Conservation (phyloP, 2,113 vertebrate genomes). For the Oceanodroma tethys region DNA sequence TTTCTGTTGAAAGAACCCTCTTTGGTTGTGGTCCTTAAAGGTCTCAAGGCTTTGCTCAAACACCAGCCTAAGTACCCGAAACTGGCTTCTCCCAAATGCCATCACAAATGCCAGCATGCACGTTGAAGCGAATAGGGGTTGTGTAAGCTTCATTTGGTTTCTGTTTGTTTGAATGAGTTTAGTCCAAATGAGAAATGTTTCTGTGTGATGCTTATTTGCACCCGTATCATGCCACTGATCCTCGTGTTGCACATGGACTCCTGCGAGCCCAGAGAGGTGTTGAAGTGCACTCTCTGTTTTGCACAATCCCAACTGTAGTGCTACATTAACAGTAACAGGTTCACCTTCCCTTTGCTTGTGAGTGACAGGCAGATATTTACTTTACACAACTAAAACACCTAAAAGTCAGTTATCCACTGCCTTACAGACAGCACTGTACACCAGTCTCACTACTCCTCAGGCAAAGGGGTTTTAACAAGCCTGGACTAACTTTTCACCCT, state of each 20-base stretch:
- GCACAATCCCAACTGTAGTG: background rate
- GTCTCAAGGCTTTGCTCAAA: background rate
- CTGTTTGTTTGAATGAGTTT: background rate
- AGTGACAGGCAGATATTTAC: background rate
- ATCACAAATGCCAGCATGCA: background rate
- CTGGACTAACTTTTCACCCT: background rate
- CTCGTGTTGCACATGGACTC: fast-evolving
- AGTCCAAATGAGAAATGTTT: background rate
- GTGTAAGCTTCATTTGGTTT: background rate
- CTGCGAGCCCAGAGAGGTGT: background rate
- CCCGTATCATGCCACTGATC: background rate
- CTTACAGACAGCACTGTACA: background rate
- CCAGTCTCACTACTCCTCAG: background rate
- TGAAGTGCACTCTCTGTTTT: background rate
- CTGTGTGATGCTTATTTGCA: background rate
- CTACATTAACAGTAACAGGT: background rate
- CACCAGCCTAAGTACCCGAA: background rate
- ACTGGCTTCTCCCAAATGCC: background rate
- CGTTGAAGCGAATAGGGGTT: background rate
- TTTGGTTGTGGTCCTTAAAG: background rate
- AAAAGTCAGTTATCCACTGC: background rate
- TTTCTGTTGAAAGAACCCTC: constrained; percentile 33
- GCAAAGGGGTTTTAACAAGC: background rate
- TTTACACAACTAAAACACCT: background rate
- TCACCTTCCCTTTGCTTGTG: background rate